A percentile compares a stretch with the other conserved stretches of the same genome.
Conservation (phyloP, 2,797 vertebrate species). For the Onychomys leucogaster region DNA sequence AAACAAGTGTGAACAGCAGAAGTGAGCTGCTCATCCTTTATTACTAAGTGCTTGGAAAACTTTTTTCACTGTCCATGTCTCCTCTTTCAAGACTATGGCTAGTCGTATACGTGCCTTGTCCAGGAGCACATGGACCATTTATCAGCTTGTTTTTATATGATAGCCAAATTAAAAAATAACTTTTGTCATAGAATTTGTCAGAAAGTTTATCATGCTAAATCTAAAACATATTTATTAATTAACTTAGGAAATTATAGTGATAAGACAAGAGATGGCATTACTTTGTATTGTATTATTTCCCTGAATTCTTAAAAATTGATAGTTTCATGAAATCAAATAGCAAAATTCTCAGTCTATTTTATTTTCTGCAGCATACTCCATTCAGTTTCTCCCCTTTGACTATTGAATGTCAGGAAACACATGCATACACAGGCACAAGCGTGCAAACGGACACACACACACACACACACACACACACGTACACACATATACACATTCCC, state of each 20-base stretch:
- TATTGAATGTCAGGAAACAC: background rate
- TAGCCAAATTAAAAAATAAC: slow-evolving; percentile 27
- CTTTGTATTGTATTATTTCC: background rate
- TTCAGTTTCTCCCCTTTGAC: background rate
- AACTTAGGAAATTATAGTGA: background rate
- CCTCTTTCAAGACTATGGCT: slow-evolving; percentile 2
- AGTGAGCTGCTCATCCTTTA: background rate
- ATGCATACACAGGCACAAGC: background rate
- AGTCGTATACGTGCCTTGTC: background rate
- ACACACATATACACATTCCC: background rate
- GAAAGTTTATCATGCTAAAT: background rate
- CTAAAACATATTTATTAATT: slow-evolving; percentile 3
- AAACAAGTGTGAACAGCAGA: slow-evolving; percentile 13
- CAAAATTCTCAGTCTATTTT: slow-evolving; percentile 19
- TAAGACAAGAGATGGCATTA: background rate
- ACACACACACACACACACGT: too few relatives aligned
- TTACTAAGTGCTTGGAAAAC: background rate
- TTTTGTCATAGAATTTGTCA: background rate
- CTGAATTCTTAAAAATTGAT: slow-evolving; percentile 24
- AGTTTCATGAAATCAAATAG: background rate
- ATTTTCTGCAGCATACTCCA: background rate
- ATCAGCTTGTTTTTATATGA: background rate
- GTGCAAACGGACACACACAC: background rate
- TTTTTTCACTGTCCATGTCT: background rate
- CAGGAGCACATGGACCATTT: background rate